Evolutionary conservation across 2,113 vertebrate species (phyloP).

Genomic region (Ploceus nigricollis): DNA sequence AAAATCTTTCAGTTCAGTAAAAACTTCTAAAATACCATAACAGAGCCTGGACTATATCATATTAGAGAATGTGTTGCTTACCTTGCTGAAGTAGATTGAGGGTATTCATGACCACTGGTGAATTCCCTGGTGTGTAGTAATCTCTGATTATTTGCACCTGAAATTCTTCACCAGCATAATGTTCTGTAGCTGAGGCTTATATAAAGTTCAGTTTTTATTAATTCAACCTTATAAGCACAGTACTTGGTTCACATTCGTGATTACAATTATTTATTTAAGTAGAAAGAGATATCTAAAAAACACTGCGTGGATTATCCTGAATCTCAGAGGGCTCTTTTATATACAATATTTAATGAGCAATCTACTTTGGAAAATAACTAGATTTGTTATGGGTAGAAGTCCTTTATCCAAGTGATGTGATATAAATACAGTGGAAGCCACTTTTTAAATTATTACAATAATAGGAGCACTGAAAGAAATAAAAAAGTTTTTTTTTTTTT

Average conservation of each 20-base stretch:
- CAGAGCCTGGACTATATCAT: neutral
- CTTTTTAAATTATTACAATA: slow-evolving; percentile 57
- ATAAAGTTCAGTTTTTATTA: slow-evolving; percentile 70
- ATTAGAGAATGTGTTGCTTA: slow-evolving; percentile 18
- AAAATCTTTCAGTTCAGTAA: neutral
- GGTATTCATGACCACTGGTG: slow-evolving; percentile 31
- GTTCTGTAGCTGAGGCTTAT: slow-evolving; percentile 39
- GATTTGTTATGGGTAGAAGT: slow-evolving; percentile 55
- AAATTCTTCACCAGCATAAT: slow-evolving; percentile 58
- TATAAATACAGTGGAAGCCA: slow-evolving; percentile 61
- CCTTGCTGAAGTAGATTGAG: slow-evolving; percentile 2
- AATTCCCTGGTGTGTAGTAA: slow-evolving; percentile 30
- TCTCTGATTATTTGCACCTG: slow-evolving; percentile 57
- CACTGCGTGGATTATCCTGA: slow-evolving; percentile 43
- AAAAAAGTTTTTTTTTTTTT: slow-evolving; percentile 8
- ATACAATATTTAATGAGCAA: slow-evolving; percentile 35
- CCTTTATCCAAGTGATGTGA: slow-evolving; percentile 25
- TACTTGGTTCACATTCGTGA: slow-evolving; percentile 32
- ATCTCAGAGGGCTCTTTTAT: slow-evolving; percentile 53
- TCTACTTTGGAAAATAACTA: slow-evolving; percentile 49
- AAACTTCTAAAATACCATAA: neutral
- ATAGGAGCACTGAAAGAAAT: slow-evolving; percentile 52
- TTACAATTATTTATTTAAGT: slow-evolving; percentile 69
- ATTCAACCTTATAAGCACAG: slow-evolving; percentile 63
- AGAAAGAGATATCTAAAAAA: slow-evolving; percentile 57